phyloP scores from a whole-genome alignment of 2,797 vertebrate species.

The Sternotherus odoratus region DNA sequence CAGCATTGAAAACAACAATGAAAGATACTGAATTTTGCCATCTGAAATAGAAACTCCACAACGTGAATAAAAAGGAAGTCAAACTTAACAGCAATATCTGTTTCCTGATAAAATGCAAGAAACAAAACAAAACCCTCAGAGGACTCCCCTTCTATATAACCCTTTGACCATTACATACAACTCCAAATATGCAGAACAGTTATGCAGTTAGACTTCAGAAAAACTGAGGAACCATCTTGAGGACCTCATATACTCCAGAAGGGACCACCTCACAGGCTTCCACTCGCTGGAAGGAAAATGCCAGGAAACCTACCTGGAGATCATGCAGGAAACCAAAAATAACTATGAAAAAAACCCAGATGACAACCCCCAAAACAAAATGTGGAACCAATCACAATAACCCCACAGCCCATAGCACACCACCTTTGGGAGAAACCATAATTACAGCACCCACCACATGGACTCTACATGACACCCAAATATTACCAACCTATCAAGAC shows the following conservation, averaged over 20 bases:
- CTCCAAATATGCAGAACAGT: background rate
- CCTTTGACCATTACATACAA: background rate
- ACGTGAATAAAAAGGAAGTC: background rate
- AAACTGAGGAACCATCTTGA: background rate
- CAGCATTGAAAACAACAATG: background rate
- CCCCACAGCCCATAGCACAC: background rate
- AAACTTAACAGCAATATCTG: background rate
- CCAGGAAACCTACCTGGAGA: background rate
- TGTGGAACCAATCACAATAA: background rate
- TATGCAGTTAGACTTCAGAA: background rate
- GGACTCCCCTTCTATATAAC: background rate
- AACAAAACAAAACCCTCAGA: background rate
- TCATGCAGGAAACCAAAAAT: background rate
- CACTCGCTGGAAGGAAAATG: background rate
- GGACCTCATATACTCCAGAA: background rate
- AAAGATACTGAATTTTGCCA: background rate
- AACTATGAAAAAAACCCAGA: background rate
- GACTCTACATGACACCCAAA: background rate
- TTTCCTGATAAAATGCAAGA: background rate
- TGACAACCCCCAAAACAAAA: background rate
- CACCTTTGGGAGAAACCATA: background rate
- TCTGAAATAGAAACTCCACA: background rate
- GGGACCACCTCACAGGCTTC: background rate
- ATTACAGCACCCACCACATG: background rate
- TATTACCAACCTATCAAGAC: background rate